phyloP scores from a whole-genome alignment of 2,888 invertebrate species.

The Drosophila setosimentum region DNA sequence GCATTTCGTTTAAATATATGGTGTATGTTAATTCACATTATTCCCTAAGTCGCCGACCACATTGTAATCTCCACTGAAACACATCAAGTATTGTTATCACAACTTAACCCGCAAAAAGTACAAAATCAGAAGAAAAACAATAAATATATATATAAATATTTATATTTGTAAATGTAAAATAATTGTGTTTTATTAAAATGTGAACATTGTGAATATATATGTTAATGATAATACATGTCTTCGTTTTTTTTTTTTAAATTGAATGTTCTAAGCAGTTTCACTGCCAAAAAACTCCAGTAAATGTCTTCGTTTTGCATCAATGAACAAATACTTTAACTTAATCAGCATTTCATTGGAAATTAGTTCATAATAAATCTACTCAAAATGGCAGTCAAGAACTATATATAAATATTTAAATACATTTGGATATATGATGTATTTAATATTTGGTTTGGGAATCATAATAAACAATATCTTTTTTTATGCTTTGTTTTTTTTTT shows the following conservation, averaged over 20 bases:
- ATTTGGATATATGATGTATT: constrained; percentile 51
- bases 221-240: constrained; percentile 51
- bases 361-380: constrained; percentile 13
- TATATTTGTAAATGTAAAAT: constrained; percentile 58
- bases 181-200: constrained; percentile 60
- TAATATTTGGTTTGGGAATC: constrained; percentile 68
- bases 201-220: constrained; percentile 44
- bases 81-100: constrained; percentile 59
- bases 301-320: constrained; percentile 34
- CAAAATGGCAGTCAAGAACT: constrained; percentile 28
- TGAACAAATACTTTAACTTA: constrained; percentile 8
- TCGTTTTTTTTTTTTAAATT: constrained; percentile 25
- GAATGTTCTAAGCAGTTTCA: constrained; percentile 59
- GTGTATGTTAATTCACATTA: constrained; percentile 42
- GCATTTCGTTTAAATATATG: constrained; percentile 52
- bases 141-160: constrained; percentile 41
- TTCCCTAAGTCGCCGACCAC: constrained; percentile 41
- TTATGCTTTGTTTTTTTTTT: constrained; percentile 1
- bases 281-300: constrained; percentile 49
- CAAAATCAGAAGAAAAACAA: constrained; percentile 64
- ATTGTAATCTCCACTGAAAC: constrained; percentile 56
- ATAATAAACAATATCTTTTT: constrained; percentile 23
- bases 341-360: constrained; percentile 21
- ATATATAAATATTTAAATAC: constrained; percentile 46
- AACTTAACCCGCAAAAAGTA: constrained; percentile 55